Evolutionary conservation across 2,797 vertebrate genomes (phyloP).

Genomic region (Anguilla obscura): DNA sequence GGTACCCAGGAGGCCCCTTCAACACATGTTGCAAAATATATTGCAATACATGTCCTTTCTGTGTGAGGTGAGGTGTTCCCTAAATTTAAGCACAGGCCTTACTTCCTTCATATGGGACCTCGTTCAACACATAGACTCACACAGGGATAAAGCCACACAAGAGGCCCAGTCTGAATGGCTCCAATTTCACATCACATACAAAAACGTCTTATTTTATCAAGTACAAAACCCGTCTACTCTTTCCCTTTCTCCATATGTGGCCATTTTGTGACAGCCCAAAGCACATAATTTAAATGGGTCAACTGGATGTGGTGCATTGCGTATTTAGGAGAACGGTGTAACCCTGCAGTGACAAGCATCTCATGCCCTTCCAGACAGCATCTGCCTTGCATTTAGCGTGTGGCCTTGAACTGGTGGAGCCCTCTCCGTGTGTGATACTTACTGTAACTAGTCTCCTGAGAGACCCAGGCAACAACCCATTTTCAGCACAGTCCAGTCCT

Average conservation of each 20-base stretch:
- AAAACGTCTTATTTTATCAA: slow-evolving; percentile 11
- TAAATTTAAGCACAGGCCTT: background rate
- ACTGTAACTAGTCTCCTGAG: slow-evolving; percentile 50
- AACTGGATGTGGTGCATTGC: slow-evolving; percentile 3
- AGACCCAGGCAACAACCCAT: slow-evolving; percentile 37
- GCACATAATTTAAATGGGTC: slow-evolving; percentile 11
- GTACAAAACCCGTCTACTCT: background rate
- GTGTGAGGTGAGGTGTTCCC: background rate
- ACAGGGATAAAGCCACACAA: background rate
- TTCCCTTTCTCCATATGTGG: background rate
- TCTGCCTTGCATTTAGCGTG: slow-evolving; percentile 60
- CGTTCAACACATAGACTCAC: background rate
- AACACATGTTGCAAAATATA: background rate
- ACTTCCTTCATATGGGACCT: slow-evolving; percentile 1
- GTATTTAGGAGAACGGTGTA: background rate
- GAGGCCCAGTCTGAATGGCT: background rate
- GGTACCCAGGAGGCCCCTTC: background rate
- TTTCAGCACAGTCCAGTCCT: slow-evolving; percentile 52
- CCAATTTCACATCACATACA: background rate
- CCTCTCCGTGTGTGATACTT: slow-evolving; percentile 50
- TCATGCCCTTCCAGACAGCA: slow-evolving; percentile 41
- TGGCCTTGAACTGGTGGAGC: slow-evolving; percentile 50
- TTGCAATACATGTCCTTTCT: background rate
- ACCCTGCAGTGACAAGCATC: slow-evolving; percentile 29
- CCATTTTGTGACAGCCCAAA: background rate